phyloP scores from a whole-genome alignment of 1,140 invertebrate species.

The Drosophila mauritiana region DNA sequence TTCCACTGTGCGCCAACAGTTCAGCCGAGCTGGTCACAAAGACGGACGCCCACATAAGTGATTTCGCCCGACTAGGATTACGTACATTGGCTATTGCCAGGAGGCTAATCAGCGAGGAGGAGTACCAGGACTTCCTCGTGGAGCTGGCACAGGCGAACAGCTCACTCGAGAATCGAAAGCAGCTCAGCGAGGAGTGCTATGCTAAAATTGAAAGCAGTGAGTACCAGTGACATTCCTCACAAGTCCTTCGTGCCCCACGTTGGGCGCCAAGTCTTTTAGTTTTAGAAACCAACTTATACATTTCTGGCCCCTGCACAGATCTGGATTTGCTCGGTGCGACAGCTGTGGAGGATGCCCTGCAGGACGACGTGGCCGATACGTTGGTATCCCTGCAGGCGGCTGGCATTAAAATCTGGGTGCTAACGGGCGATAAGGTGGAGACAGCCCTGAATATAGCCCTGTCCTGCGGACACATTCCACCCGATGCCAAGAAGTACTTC shows the following conservation, averaged over 20 bases:
- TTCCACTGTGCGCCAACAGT: conserved; percentile 87
- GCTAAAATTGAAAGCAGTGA: conserved; percentile 76
- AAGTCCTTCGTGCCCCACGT: no score
- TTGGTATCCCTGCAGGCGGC: conserved; percentile 89
- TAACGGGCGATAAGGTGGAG: conserved; percentile 92
- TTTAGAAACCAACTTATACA: neutral
- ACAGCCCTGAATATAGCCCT: conserved; percentile 91
- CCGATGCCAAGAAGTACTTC: conserved; percentile 87
- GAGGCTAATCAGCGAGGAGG: conserved; percentile 87
- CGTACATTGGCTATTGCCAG: conserved; percentile 94
- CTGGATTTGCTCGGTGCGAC: conserved; percentile 91
- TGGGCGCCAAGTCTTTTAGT: neutral
- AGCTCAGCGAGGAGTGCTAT: conserved; percentile 73
- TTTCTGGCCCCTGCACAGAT: conserved; percentile 50
- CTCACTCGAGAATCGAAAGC: conserved; percentile 77
- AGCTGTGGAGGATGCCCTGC: conserved; percentile 93
- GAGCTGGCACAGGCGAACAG: conserved; percentile 74
- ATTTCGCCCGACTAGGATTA: conserved; percentile 95
- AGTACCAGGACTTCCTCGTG: conserved; percentile 84
- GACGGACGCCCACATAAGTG: conserved; percentile 93
- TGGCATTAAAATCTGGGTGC: conserved; percentile 91
- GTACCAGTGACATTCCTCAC: conserved; percentile 1
- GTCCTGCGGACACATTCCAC: conserved; percentile 90
- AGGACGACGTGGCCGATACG: conserved; percentile 91
- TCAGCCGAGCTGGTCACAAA: conserved; percentile 87